Conservation (phyloP, 2,888 invertebrate genomes). For the Drepana falcataria region DNA sequence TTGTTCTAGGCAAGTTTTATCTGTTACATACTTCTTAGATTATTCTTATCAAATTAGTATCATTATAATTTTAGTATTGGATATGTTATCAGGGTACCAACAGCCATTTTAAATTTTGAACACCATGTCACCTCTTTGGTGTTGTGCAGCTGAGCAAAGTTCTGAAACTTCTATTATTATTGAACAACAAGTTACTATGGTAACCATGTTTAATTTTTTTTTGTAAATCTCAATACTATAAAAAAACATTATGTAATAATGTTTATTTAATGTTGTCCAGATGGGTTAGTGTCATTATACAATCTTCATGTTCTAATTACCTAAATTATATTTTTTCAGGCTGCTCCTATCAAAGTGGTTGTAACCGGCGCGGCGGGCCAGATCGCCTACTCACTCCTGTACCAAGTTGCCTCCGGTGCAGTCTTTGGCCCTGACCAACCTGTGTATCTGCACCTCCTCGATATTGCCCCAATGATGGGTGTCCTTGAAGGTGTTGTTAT, state of each 20-base stretch:
- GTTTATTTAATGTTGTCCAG: too few species aligned
- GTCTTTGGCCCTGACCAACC: conserved; percentile 95
- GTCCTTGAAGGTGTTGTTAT: conserved; percentile 99
- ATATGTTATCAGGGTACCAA: not conserved
- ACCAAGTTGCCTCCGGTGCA: conserved; percentile 96
- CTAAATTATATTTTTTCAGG: conserved; percentile 65
- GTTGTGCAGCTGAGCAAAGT: conserved; percentile 23
- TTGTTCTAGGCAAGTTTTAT: not conserved
- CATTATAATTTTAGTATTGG: not conserved
- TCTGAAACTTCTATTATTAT: conserved; percentile 22
- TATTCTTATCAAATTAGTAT: not conserved
- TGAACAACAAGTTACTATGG: conserved; percentile 29
- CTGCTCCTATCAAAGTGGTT: conserved; percentile 93
- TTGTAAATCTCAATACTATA: not conserved
- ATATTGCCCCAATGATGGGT: conserved; percentile 96
- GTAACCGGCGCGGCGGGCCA: conserved; percentile 99
- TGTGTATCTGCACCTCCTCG: conserved; percentile 92
- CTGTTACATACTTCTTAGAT: conserved; percentile 3
- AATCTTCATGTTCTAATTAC: conserved; percentile 1
- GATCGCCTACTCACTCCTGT: conserved; percentile 97
- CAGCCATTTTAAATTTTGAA: not conserved
- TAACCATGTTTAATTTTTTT: conserved; percentile 13
- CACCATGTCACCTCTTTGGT: conserved; percentile 37
- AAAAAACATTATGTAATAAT: too few species aligned
- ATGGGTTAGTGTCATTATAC: too few species aligned